Conservation (phyloP, 1,140 invertebrate species). For the Alviniconcha marisindica region DNA sequence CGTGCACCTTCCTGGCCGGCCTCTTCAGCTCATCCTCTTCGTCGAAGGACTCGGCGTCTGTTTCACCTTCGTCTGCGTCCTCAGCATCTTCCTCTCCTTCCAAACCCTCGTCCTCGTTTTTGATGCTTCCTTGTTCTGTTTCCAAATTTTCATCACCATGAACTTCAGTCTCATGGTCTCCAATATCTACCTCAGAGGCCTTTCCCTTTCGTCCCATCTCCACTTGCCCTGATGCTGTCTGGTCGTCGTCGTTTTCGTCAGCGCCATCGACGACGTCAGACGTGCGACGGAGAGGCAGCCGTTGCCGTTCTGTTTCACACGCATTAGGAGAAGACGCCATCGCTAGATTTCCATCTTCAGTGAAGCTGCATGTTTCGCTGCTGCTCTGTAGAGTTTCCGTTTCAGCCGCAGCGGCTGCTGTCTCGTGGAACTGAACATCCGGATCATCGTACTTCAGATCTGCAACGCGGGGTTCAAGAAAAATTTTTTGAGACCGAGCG, state of each 20-base stretch:
- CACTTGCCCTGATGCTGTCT: no score
- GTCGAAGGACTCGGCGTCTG: neutral
- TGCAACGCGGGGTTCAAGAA: no score
- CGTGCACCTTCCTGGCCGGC: neutral
- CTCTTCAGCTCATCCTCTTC: slow-evolving; percentile 11
- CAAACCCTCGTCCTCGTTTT: neutral
- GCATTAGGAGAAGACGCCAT: no score
- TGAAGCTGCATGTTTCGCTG: neutral
- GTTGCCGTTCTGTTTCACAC: no score
- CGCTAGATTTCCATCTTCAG: neutral
- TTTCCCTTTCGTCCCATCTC: neutral
- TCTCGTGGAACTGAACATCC: neutral
- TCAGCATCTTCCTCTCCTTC: neutral
- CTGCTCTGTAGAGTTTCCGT: neutral
- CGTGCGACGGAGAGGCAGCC: neutral
- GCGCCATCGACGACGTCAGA: neutral
- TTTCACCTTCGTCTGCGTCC: slow-evolving; percentile 31
- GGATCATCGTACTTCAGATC: neutral
- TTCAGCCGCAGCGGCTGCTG: neutral
- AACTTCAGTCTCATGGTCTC: neutral
- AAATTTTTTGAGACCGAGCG: neutral
- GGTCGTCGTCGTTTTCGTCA: neutral
- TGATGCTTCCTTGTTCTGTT: neutral
- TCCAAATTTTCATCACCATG: neutral
- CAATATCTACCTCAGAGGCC: neutral